Conservation (phyloP, 2,113 vertebrate genomes). For the Menura novaehollandiae region DNA sequence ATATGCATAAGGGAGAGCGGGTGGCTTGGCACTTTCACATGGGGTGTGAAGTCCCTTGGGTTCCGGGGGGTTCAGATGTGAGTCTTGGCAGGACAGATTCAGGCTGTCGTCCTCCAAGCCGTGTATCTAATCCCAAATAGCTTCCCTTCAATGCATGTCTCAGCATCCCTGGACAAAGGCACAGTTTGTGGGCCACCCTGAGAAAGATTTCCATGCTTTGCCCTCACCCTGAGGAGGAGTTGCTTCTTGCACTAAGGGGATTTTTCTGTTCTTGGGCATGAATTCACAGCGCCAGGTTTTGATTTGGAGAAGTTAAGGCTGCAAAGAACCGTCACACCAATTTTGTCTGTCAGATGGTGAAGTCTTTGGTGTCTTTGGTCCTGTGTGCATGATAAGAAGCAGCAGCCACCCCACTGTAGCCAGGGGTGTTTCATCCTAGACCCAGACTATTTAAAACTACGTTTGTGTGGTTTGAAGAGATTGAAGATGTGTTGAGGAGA, state of each 20-base stretch:
- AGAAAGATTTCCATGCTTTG: not conserved
- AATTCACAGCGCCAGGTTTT: not conserved
- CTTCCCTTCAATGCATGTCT: not conserved
- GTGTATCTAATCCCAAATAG: not conserved
- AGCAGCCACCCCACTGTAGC: not conserved
- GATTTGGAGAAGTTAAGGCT: not conserved
- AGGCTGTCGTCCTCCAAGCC: rapidly evolving
- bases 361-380: not conserved
- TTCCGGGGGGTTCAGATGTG: not conserved
- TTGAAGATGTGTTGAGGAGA: not conserved
- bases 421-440: not conserved
- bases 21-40: not conserved
- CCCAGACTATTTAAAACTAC: not conserved
- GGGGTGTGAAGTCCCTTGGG: not conserved
- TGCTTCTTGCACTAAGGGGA: not conserved
- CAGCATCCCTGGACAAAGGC: not conserved
- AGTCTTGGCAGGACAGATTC: not conserved
- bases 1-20: not conserved
- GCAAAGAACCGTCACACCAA: not conserved
- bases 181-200: not conserved
- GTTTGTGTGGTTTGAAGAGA: not conserved
- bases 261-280: not conserved
- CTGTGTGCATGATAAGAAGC: not conserved
- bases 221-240: not conserved
- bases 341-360: not conserved